Percentiles rank a stretch among this genome's conserved stretches.
Conservation (phyloP, 1,140 invertebrate genomes). For the Stratiolaelaps scimitus region DNA sequence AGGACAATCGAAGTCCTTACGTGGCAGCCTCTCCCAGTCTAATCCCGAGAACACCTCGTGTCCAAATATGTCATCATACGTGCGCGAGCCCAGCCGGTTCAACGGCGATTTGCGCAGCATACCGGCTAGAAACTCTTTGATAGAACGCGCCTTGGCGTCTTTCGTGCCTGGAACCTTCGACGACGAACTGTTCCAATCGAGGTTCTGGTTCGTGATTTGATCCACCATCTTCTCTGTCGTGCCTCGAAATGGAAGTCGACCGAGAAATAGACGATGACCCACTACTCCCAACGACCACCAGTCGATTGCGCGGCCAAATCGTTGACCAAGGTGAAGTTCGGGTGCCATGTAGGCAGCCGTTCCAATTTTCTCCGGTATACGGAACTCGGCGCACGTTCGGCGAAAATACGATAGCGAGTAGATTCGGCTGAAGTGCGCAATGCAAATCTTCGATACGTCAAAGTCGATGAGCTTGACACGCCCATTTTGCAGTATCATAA, state of each 20-base stretch:
- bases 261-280: not conserved
- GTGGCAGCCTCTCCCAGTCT: too few relatives aligned
- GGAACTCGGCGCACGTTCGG: not conserved
- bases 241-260: conserved; percentile 4
- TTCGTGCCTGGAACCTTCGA: too few relatives aligned
- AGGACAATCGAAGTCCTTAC: too few relatives aligned
- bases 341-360: not conserved
- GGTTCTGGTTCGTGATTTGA: conserved; percentile 7
- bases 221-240: not conserved
- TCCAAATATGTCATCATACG: conserved; percentile 2
- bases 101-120: not conserved
- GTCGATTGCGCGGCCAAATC: not conserved
- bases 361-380: not conserved
- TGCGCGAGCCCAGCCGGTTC: not conserved
- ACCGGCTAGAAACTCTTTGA: not conserved
- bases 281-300: conserved; percentile 13
- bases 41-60: too few relatives aligned
- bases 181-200: not conserved
- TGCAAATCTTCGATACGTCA: conserved; percentile 2
- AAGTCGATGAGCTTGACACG: conserved; percentile 13
- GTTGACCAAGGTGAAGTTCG: not conserved
- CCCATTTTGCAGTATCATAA: not conserved
- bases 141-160: not conserved
- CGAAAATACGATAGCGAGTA: not conserved
- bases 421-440: not conserved